Conservation (phyloP, 2,797 vertebrate genomes). For the Hemitrygon akajei region DNA sequence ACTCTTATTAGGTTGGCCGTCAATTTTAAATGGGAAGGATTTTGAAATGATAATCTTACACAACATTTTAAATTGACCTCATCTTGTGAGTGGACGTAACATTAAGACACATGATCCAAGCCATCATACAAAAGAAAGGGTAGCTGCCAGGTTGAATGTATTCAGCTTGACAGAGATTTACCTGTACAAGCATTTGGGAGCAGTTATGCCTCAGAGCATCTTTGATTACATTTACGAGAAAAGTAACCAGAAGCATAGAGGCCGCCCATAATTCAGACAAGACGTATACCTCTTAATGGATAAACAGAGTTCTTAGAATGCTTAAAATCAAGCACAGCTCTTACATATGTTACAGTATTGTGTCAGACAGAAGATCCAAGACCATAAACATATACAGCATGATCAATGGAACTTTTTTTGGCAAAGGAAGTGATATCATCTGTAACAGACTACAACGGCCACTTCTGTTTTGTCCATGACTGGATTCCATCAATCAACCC, state of each 20-base stretch:
- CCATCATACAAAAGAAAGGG: neutral
- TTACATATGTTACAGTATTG: too few relatives aligned
- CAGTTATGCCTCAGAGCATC: neutral
- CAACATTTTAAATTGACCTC: neutral
- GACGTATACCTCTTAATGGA: neutral
- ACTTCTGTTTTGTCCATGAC: neutral
- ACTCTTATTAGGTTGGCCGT: neutral
- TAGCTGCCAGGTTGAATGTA: neutral
- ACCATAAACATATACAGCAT: neutral
- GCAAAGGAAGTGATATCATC: constrained; percentile 30
- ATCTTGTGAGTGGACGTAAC: neutral
- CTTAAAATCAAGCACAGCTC: neutral
- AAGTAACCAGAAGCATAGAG: neutral
- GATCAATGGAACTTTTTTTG: neutral
- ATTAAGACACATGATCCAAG: neutral
- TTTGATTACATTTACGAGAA: neutral
- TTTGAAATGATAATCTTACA: neutral
- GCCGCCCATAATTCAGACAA: neutral
- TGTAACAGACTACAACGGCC: neutral
- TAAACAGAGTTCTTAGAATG: neutral
- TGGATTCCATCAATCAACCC: constrained; percentile 23
- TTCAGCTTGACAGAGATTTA: neutral
- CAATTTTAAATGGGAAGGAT: neutral
- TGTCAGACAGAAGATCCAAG: neutral
- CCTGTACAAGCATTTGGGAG: neutral